A percentile compares a stretch with the other conserved stretches of the same genome.
phyloP scores from a whole-genome alignment of 2,797 vertebrate genomes.

The Sardinella longiceps region DNA sequence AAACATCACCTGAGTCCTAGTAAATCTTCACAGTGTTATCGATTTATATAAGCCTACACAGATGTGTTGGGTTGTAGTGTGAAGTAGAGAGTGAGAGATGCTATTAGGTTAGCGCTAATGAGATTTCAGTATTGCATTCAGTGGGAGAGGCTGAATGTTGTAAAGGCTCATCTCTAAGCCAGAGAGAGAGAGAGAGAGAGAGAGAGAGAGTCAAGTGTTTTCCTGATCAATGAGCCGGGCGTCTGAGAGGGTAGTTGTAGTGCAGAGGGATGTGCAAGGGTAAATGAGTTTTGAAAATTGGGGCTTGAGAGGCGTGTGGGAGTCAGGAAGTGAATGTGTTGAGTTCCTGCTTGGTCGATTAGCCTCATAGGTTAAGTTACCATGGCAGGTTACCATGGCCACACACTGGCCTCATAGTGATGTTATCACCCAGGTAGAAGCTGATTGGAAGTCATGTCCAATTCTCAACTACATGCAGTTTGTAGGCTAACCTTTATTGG shows the following conservation, averaged over 20 bases:
- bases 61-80: neutral
- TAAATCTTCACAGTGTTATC: neutral
- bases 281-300: conserved; percentile 7
- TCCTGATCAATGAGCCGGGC: neutral
- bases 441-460: neutral
- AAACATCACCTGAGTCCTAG: neutral
- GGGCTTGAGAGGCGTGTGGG: neutral
- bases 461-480: neutral
- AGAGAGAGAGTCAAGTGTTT: neutral
- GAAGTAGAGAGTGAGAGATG: neutral
- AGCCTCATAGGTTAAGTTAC: conserved; percentile 1
- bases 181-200: neutral
- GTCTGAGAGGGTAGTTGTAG: neutral
- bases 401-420: neutral
- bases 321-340: neutral
- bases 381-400: conserved; percentile 1
- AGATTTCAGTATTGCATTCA: conserved; percentile 6
- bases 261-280: neutral
- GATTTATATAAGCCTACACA: neutral
- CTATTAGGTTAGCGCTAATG: neutral
- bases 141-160: neutral
- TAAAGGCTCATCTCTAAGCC: neutral
- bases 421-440: neutral
- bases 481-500: neutral
- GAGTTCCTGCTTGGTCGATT: neutral